These are phyloP conservation scores for Acromyrmex heyeri DNA, from an alignment of 1,140 invertebrate genomes.

Conservation along the genomic window DNA sequence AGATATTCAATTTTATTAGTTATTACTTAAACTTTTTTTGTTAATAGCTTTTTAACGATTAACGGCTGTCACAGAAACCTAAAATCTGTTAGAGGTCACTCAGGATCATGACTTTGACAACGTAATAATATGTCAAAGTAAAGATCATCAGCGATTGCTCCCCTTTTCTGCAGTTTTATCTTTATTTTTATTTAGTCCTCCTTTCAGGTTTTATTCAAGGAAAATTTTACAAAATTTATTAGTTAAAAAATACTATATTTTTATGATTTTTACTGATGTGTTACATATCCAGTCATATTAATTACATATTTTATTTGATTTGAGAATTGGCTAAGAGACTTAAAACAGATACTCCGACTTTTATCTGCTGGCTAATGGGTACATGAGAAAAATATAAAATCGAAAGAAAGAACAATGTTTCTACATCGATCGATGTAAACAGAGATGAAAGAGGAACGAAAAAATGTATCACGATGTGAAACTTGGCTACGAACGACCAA, in stretches of 20 bases:
- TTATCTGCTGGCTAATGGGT: not conserved
- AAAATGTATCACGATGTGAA: constrained; percentile 21
- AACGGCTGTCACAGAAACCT: too few species aligned
- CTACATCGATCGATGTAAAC: not conserved
- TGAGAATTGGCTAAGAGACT: not conserved
- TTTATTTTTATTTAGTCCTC: too few species aligned
- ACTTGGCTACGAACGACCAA: constrained; percentile 19
- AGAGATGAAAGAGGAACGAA: not conserved
- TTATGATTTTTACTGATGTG: not conserved
- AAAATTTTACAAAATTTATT: not conserved
- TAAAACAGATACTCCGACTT: not conserved
- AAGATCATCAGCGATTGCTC: too few species aligned
- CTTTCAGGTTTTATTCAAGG: too few species aligned
- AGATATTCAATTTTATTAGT: too few species aligned
- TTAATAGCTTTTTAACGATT: too few species aligned
- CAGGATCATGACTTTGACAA: too few species aligned
- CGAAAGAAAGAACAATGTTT: constrained; percentile 3
- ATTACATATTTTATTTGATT: not conserved
- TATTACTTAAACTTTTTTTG: too few species aligned
- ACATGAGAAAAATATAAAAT: constrained; percentile 17
- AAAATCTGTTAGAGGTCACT: too few species aligned
- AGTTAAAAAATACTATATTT: not conserved
- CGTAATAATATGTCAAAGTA: too few species aligned
- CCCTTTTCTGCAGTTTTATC: too few species aligned
- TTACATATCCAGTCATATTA: not conserved